Percentiles rank a stretch among this genome's conserved stretches.
Evolutionary conservation across 2,888 invertebrate genomes (phyloP).

Genomic region (Cryptus armator): DNA sequence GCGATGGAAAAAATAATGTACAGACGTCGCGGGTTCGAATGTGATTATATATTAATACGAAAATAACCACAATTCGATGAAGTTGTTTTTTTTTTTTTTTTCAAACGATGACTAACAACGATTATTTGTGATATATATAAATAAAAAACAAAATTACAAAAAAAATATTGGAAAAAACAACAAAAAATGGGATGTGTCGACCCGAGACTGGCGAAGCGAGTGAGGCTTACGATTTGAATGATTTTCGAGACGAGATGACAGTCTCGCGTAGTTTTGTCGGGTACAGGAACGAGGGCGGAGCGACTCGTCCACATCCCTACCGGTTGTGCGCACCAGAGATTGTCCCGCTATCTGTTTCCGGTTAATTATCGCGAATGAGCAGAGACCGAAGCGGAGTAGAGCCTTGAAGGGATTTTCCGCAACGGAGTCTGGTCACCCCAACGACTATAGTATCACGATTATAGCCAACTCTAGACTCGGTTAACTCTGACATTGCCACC

Average conservation of each 20-base stretch:
- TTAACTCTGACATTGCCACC: not conserved
- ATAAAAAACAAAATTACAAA: not conserved
- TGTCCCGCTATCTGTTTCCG: conserved; percentile 83
- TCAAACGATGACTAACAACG: not conserved
- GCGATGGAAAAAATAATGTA: too few species aligned
- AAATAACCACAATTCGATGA: too few species aligned
- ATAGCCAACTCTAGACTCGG: not conserved
- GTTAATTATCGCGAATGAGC: conserved; percentile 77
- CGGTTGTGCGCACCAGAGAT: conserved; percentile 79
- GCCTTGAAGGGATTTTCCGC: conserved; percentile 54
- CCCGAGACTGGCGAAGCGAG: conserved; percentile 9
- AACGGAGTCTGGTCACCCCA: not conserved
- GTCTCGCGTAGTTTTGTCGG: conserved; percentile 41
- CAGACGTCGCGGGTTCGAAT: too few species aligned
- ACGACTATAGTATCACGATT: not conserved
- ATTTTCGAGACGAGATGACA: conserved; percentile 41
- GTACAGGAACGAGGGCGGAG: conserved; percentile 78
- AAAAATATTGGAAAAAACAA: not conserved
- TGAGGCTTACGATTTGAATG: conserved; percentile 28
- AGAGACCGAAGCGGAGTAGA: conserved; percentile 42
- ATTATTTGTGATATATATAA: not conserved
- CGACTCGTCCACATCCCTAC: conserved; percentile 74
- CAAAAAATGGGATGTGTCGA: conserved; percentile 12
- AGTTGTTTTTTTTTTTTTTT: too few species aligned
- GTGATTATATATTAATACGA: too few species aligned